Evolutionary conservation across 2,888 invertebrate species (phyloP), one percentile per base, ranked within the genome.

Genomic region (Sabatieria punctata): DNA sequence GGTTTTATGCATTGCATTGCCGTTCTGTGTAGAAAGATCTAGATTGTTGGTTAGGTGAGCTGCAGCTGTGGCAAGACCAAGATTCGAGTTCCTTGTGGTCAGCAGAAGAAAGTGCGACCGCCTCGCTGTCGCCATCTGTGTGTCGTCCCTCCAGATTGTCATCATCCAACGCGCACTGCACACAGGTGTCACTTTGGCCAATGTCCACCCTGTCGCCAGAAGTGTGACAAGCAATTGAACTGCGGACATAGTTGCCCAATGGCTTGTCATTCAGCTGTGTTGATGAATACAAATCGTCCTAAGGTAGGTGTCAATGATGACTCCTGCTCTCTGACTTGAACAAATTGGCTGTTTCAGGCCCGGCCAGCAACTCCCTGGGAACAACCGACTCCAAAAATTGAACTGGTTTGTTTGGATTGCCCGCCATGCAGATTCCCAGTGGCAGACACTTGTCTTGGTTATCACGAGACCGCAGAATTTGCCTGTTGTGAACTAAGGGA

Each of bases 1-100:
- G 2, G 73, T 45, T 13, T 15, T 37, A 21, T 4, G 11, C 4
- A 4, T 26, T 6, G n/a, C 19, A 21, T 23, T 4, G n/a, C 22
- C 22, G 6, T 21, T 38, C 38, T 19, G n/a, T 38, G 19, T 8
- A 8, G 22, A 13, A 33, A n/a, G 33, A 33, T 13, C n/a, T 33
- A 13, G 33, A n/a, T n/a, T n/a, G n/a, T n/a, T n/a, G n/a, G n/a
- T n/a, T 30, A 45, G 40, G 26, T 78, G 13, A 69, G 68, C 19
- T 93, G 91, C 60, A 75, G 77, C 47, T 93, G 91, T 65, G 83
- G 85, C 40, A 73, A 72, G 49, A 84, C 83, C 1, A 76, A 74
- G 39, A 71, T 83, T 15, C 77, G 74, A 11, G 83, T 89, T 1
- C 84, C 85, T 0, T 93, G 91, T 68, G 89, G 89, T 0, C 74